Conservation (phyloP, 2,888 invertebrate species). For the Bugulina stolonifera region DNA sequence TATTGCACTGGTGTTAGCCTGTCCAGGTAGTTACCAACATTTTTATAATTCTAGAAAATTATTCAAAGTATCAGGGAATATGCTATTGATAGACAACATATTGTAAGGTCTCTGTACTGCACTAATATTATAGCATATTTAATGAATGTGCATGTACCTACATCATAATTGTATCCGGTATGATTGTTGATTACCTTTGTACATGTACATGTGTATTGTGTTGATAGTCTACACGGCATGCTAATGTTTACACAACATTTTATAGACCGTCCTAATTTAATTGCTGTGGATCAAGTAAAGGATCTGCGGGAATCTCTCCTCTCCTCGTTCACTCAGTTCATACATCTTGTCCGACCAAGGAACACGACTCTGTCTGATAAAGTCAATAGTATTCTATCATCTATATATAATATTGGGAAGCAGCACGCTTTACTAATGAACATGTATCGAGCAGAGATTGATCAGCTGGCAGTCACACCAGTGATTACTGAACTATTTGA, state of each 20-base stretch:
- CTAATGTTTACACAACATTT: background rate
- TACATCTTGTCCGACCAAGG: background rate
- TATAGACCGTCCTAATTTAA: conserved; percentile 6
- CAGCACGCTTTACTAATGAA: conserved; percentile 20
- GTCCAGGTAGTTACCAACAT: background rate
- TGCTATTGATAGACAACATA: too few species aligned
- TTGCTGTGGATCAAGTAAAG: background rate
- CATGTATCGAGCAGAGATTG: conserved; percentile 13
- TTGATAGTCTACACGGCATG: too few species aligned
- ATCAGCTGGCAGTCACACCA: background rate
- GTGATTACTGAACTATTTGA: conserved; percentile 23
- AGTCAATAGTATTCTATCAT: background rate
- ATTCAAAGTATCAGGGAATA: too few species aligned
- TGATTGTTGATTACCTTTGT: too few species aligned
- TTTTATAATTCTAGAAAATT: too few species aligned
- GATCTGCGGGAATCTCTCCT: background rate
- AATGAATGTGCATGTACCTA: too few species aligned
- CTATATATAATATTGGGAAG: background rate
- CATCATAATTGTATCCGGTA: too few species aligned
- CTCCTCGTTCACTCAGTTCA: background rate
- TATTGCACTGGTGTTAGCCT: background rate
- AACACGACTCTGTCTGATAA: background rate
- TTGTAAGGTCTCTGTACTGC: too few species aligned
- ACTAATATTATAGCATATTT: too few species aligned
- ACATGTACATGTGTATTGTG: too few species aligned